Conservation (phyloP, 2,797 vertebrate genomes). For the Cirrhinus molitorella region DNA sequence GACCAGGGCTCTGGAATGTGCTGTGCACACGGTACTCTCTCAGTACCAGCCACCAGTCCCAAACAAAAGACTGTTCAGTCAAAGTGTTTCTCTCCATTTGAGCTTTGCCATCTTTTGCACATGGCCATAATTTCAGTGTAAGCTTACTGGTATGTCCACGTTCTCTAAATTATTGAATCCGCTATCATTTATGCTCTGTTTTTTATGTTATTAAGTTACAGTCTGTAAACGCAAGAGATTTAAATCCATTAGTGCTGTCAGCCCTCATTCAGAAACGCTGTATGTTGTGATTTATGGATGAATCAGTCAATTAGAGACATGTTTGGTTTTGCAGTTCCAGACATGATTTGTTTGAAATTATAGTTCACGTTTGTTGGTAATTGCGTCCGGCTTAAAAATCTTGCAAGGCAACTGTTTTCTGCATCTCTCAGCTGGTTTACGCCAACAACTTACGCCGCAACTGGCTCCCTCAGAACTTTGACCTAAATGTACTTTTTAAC, state of each 20-base stretch:
- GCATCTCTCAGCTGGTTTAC: conserved; percentile 43
- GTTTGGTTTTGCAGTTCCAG: conserved; percentile 38
- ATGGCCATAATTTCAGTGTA: neutral
- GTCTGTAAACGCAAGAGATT: neutral
- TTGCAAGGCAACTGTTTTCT: conserved; percentile 59
- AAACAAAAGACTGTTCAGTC: conserved; percentile 61
- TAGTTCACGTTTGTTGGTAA: conserved; percentile 51
- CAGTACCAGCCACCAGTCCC: conserved; percentile 58
- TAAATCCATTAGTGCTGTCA: conserved; percentile 15
- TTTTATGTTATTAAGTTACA: neutral
- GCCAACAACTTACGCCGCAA: conserved; percentile 41
- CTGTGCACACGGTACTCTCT: conserved; percentile 35
- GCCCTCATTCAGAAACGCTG: conserved; percentile 13
- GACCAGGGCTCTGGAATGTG: conserved; percentile 47
- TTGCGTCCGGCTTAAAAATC: conserved; percentile 38
- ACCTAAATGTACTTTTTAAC: conserved; percentile 60
- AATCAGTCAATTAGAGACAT: conserved; percentile 33
- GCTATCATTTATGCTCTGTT: neutral
- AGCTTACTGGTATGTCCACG: neutral
- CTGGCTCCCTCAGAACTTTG: conserved; percentile 48
- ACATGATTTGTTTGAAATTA: conserved; percentile 60
- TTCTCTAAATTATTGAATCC: neutral
- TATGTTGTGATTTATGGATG: conserved; percentile 8
- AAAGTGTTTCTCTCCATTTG: conserved; percentile 29
- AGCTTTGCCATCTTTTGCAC: conserved; percentile 11